Evolutionary conservation across 2,888 invertebrate species (phyloP).

Genomic region (Catocala fraxini): DNA sequence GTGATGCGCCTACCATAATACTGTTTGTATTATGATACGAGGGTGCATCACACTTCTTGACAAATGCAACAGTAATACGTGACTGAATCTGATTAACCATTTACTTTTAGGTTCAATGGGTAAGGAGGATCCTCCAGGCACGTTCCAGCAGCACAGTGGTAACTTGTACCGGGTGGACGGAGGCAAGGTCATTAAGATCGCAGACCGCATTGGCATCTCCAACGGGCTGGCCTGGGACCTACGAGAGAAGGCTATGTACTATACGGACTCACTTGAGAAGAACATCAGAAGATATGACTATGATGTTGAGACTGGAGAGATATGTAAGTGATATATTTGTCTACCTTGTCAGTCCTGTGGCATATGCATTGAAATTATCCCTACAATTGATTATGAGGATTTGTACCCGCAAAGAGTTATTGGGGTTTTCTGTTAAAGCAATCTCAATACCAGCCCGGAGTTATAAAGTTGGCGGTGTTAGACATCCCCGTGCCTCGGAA

Average conservation of each 20-base stretch:
- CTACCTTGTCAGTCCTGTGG: background rate
- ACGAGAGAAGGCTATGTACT: conserved; percentile 90
- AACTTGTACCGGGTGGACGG: conserved; percentile 79
- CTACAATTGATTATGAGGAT: too few species aligned
- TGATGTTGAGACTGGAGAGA: conserved; percentile 89
- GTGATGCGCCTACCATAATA: too few species aligned
- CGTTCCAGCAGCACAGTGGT: conserved; percentile 71
- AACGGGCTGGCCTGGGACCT: conserved; percentile 94
- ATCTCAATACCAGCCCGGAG: too few species aligned
- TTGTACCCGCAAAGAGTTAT: too few species aligned
- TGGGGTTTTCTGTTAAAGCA: too few species aligned
- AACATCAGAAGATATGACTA: conserved; percentile 92
- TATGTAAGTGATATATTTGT: conserved; percentile 80
- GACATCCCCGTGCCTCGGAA: too few species aligned
- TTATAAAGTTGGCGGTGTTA: too few species aligned
- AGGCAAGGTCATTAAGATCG: conserved; percentile 55
- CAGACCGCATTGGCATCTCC: conserved; percentile 86
- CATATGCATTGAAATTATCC: too few species aligned
- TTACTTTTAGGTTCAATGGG: conserved; percentile 13
- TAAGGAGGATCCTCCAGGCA: conserved; percentile 4
- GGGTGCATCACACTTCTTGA: too few species aligned
- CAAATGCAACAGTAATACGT: too few species aligned
- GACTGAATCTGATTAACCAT: too few species aligned
- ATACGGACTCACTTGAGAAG: conserved; percentile 90
- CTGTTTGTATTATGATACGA: too few species aligned